A percentile compares a stretch with the other conserved stretches of the same genome.
Conservation (phyloP, 1,140 invertebrate genomes). For the Zaprionus ornatus region DNA sequence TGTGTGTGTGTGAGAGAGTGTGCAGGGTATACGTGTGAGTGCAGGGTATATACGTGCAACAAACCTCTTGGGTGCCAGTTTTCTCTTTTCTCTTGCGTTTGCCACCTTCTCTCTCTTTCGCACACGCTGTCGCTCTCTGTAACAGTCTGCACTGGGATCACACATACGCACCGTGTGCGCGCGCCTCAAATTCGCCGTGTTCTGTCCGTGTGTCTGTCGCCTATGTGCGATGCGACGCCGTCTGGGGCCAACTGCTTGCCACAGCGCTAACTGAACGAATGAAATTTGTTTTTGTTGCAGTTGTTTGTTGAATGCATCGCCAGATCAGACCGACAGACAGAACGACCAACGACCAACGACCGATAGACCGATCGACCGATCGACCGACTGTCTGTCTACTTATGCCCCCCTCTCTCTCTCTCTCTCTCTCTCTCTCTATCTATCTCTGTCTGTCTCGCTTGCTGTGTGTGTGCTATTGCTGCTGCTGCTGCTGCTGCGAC, state of each 20-base stretch:
- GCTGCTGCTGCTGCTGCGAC: constrained; percentile 33
- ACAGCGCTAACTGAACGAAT: constrained; percentile 59
- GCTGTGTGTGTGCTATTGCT: constrained; percentile 3
- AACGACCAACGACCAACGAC: constrained; percentile 23
- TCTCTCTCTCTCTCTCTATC: background rate
- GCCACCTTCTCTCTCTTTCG: background rate
- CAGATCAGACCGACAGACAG: background rate
- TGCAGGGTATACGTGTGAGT: background rate
- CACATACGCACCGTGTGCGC: constrained; percentile 44
- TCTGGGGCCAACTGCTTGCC: constrained; percentile 74
- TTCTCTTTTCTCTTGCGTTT: background rate
- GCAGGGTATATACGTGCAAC: constrained; percentile 2
- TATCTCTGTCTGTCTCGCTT: background rate
- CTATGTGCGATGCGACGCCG: constrained; percentile 37
- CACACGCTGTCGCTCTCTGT: constrained; percentile 39
- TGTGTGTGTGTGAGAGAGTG: background rate
- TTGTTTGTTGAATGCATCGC: constrained; percentile 19
- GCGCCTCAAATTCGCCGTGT: constrained; percentile 8
- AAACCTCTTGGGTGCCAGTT: background rate
- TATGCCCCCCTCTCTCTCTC: background rate
- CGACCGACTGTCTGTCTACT: constrained; percentile 6
- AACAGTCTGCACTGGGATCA: constrained; percentile 11
- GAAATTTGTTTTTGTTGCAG: constrained; percentile 53
- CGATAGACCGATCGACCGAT: constrained; percentile 4
- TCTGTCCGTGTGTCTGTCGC: constrained; percentile 2